Evolutionary conservation across 1,140 invertebrate genomes (phyloP), one percentile per base, ranked within the genome.

Genomic region (Drosophila grimshawi): DNA sequence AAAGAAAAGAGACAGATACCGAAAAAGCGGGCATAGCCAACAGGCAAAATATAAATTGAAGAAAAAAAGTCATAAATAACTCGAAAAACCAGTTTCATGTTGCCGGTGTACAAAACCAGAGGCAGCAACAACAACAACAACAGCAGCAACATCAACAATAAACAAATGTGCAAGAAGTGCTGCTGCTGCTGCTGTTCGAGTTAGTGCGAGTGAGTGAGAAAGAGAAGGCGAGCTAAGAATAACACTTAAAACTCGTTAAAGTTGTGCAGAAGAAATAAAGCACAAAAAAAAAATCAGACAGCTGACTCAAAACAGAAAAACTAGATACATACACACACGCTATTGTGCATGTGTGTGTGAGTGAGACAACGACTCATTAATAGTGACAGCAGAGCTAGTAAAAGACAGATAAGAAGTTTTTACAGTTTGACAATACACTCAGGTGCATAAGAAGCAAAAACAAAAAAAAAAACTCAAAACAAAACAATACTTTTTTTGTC

Each of bases 21-120:
- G 66, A 76, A 77, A 71, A 64, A 49, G 43, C 63, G 69, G 52
- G 56, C 61, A 76, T 32, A 48, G 52, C 53, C 4, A 19, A 41
- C 72, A 81, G 52, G 77, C 77, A 85, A 88, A 82, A 86, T 65
- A 73, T 79, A 86, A 83, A 89, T 88, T 89, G 72, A 80, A 77
- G 69, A 88, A 88, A 85, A 80, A 88, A 79, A 79, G 61, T 89
- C 85, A 81, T 88, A 89, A 89, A 88, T 88, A 88, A 88, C 85
- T 89, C 86, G 85, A 88, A 88, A 88, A 88, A 88, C 85, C 85
- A 88, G 85, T 88, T 88, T 88, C 43, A 64, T 81, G 80, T 81
- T 88, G 85, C 85, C 85, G 85, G 85, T 88, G 85, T 88, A 88
- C 80, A 89, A 83, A 88, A 78, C 56, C 19, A 19, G 19, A 81